Percentiles rank a stretch among this genome's conserved stretches.
Evolutionary conservation across 2,888 invertebrate genomes (phyloP).

Genomic region (Xanthia togata): DNA sequence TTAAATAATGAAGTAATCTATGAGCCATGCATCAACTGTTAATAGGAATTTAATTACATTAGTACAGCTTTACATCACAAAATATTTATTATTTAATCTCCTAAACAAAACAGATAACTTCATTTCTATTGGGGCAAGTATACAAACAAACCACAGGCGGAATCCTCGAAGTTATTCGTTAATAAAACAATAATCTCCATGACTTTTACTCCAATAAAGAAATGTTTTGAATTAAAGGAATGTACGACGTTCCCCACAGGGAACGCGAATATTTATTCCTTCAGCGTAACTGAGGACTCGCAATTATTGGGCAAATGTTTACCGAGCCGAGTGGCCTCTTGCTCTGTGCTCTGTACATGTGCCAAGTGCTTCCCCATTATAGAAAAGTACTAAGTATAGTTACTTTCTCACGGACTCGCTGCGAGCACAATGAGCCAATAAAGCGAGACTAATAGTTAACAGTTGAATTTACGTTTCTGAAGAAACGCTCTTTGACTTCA

Average conservation of each 20-base stretch:
- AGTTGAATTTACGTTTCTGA: constrained; percentile 66
- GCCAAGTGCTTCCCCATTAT: constrained; percentile 84
- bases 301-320: constrained; percentile 90
- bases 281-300: constrained; percentile 85
- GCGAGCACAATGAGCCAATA: constrained; percentile 79
- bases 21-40: constrained; percentile 30
- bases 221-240: constrained; percentile 84
- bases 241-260: constrained; percentile 80
- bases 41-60: constrained; percentile 34
- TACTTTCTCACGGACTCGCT: constrained; percentile 79
- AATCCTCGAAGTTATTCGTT: constrained; percentile 78
- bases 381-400: constrained; percentile 80
- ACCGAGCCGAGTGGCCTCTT: constrained; percentile 83
- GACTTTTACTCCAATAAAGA: constrained; percentile 85
- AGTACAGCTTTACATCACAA: constrained; percentile 26
- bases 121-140: constrained; percentile 53
- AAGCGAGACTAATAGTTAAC: constrained; percentile 73
- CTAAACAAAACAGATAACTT: constrained; percentile 46
- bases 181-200: constrained; percentile 84
- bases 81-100: constrained; percentile 36
- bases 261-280: constrained; percentile 85
- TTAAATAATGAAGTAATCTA: constrained; percentile 46
- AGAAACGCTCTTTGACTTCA: constrained; percentile 37
- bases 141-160: constrained; percentile 56
- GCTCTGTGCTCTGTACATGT: constrained; percentile 79